Base-by-base conservation (phyloP, 2,113 vertebrate species). In the Okapia johnstoni region DNA sequence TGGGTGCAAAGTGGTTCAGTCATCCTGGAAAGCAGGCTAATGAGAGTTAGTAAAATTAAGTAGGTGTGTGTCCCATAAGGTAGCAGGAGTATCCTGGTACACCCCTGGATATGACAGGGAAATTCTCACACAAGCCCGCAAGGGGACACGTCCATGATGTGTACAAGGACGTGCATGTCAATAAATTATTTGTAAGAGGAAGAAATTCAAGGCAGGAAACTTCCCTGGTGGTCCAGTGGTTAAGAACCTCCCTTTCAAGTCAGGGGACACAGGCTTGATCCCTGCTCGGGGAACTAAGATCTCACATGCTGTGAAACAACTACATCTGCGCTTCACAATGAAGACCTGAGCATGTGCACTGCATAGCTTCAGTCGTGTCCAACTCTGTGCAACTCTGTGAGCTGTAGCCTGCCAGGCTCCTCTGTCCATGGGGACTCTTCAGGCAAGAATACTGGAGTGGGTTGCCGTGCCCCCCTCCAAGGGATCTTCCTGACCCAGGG, bases 21-120 rank as follows among this genome's bases (percentile, higher is more conserved):
- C 94, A 57, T 28, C 92, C 81, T 79, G 50, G 79, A 46, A 96
- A 93, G 76, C 15, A 70, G 23, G 61, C 83, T 81, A 43, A 91
- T 14, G 2, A 28, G 21, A 36, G 7, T 52, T 13, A 81, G 40
- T 84, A n/a, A 30, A 85, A 60, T 26, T 26, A 28, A 95, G 77
- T 12, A 89, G 50, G n/a, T n/a, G 6, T 50, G 26, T 60, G 86
- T 55, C 21, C 79, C 43, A 43, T 52, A 36, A 26, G 5, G 1
- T 21, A 52, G 46, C 54, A 7, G 1, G 10, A 21, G 28, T 10
- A 60, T 7, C 26, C 50, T 76, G 28, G 16, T 26, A 25, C 6
- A 60, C 9, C 26, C 33, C 43, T 52, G 28, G 19, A 6, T 54
- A 54, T 50, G 63, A 84, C 30, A 77, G 26, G 87, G 21, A 88